Conservation (phyloP, 2,113 vertebrate genomes). For the Pollimyrus isidori region DNA sequence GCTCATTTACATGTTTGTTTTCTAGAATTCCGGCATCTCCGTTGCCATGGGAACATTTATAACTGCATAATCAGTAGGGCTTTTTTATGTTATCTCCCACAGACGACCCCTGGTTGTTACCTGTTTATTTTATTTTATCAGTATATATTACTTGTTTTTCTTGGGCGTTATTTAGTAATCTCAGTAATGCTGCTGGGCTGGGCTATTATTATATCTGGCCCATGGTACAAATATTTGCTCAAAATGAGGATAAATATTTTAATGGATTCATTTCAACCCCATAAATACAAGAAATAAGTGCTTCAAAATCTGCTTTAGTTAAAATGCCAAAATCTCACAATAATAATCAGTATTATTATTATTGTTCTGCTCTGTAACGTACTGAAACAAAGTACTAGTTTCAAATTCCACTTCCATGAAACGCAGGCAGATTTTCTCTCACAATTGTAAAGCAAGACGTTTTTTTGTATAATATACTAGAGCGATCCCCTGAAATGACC, state of each 20-base stretch:
- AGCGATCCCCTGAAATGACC: not conserved
- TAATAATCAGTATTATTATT: not conserved
- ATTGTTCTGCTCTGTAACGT: not conserved
- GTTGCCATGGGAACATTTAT: not conserved
- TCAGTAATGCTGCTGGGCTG: not conserved
- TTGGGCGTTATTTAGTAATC: not conserved
- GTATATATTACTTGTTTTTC: not conserved
- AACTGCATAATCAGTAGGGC: not conserved
- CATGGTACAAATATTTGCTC: not conserved
- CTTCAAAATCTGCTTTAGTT: not conserved
- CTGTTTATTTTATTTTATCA: not conserved
- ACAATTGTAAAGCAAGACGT: not conserved
- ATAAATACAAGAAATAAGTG: not conserved
- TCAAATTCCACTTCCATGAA: not conserved
- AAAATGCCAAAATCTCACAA: not conserved
- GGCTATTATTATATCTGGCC: not conserved
- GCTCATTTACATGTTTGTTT: slow-evolving; percentile 14
- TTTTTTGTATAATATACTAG: not conserved
- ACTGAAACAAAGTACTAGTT: not conserved
- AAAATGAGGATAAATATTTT: not conserved
- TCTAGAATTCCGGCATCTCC: not conserved
- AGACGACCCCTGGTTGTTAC: not conserved
- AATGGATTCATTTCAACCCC: not conserved
- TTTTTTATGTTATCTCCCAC: not conserved
- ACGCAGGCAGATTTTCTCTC: not conserved